Percentiles rank a stretch among this genome's conserved stretches.
Conservation (phyloP, 2,113 vertebrate species). For the Thryonomys swinderianus region DNA sequence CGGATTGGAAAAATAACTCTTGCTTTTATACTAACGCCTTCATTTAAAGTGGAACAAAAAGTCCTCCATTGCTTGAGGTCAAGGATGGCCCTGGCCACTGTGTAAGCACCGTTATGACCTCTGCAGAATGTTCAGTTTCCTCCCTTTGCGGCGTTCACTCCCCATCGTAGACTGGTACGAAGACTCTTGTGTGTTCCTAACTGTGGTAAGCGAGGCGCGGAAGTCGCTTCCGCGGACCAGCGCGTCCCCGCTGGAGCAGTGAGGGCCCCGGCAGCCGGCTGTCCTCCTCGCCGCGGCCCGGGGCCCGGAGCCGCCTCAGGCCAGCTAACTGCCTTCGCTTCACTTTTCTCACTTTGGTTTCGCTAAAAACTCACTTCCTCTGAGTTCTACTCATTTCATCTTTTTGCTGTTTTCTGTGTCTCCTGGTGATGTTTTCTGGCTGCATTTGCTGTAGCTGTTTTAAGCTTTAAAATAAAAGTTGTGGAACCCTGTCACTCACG, state of each 20-base stretch:
- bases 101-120: background rate
- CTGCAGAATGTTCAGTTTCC: background rate
- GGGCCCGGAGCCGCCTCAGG: background rate
- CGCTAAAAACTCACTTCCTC: slow-evolving; percentile 27
- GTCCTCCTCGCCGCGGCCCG: too few species aligned
- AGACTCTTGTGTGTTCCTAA: background rate
- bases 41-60: background rate
- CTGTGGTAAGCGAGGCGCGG: background rate
- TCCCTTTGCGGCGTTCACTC: background rate
- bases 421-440: background rate
- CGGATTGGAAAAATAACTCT: background rate
- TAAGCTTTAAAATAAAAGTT: slow-evolving; percentile 29
- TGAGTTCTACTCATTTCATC: background rate
- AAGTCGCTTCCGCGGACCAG: background rate
- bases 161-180: background rate
- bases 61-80: background rate
- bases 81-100: background rate
- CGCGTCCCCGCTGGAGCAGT: background rate
- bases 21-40: background rate
- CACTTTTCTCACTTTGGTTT: background rate
- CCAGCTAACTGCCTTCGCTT: background rate
- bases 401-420: slow-evolving; percentile 6
- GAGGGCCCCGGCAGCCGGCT: too few species aligned
- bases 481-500: background rate
- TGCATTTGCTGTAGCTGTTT: background rate